Evolutionary conservation across 2,888 invertebrate genomes (phyloP), one percentile per base, ranked within the genome.

Genomic region (Melinaea menophilus): DNA sequence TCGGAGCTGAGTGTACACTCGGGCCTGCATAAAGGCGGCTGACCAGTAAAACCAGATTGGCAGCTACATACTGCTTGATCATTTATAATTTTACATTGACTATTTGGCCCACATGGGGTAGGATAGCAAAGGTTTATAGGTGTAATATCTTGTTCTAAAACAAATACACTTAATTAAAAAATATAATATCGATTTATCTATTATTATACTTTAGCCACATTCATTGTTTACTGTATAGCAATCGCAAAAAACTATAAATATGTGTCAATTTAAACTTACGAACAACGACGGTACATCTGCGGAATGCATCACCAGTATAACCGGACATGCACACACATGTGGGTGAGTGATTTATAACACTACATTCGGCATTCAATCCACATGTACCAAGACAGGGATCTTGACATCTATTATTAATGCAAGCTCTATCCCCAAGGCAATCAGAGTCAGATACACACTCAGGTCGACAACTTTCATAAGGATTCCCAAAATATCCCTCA

Each of bases 361-460:
- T 90, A 78, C 96, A 96, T 67, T 93, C 92, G 4, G 95, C 94
- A 77, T 95, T 94, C 69, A 92, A 88, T 47, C 95, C 95, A 79
- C 96, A 96, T 33, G 93, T 93, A 63, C 95, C 95, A 0, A 94
- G 93, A 73, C 95, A 95, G 33, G 95, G 95, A 79, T 95, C 93
- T 75, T 92, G 91, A 79, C 96, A 96, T 84, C 95, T 95, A 73
- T 93, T 94, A 69, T 93, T 92, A 48, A 94, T 91, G 71, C 96
- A 96, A 2, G 95, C 95, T 77, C 91, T 93, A 76, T 94, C 93
- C 48, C 94, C 93, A 2, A 93, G 86, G 79, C 95, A 95, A 74
- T 95, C 95, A 0, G 94, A 93, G 77, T 94, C 94, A 54, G 93
- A 80, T 0, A 94, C 88, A 82, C 95, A 95, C 84, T 95, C 95